Evolutionary conservation across 2,888 invertebrate species (phyloP).

Genomic region (Drosophila incognita): DNA sequence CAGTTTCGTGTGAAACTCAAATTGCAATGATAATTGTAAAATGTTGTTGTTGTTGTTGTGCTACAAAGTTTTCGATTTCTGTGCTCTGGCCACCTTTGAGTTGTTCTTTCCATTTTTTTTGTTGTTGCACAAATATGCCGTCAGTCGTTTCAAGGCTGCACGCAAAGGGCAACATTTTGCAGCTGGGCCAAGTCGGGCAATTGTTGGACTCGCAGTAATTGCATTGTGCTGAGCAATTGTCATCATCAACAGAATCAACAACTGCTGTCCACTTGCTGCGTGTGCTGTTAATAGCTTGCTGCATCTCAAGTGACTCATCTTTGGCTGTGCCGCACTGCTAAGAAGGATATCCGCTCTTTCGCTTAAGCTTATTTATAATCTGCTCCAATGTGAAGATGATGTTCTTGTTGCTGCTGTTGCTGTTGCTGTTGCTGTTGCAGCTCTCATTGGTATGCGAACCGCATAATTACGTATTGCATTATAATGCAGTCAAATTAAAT

Average conservation of each 20-base stretch:
- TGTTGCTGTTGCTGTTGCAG: background rate
- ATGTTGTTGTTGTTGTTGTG: slow-evolving; percentile 50
- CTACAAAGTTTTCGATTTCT: slow-evolving; percentile 34
- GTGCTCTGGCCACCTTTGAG: slow-evolving; percentile 36
- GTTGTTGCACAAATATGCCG: slow-evolving; percentile 13
- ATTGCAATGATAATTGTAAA: slow-evolving; percentile 68
- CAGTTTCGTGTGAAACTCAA: slow-evolving; percentile 53
- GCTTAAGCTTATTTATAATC: slow-evolving; percentile 42
- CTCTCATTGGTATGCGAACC: slow-evolving; percentile 58
- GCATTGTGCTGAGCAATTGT: slow-evolving; percentile 42
- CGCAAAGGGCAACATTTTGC: slow-evolving; percentile 34
- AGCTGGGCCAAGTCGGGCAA: slow-evolving; percentile 32
- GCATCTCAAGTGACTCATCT: slow-evolving; percentile 39
- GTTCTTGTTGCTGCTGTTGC: background rate
- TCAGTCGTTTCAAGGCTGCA: slow-evolving; percentile 30
- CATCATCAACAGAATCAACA: slow-evolving; percentile 43
- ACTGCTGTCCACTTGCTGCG: slow-evolving; percentile 53
- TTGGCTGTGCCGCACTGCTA: slow-evolving; percentile 43
- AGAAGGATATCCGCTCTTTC: slow-evolving; percentile 74
- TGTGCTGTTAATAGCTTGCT: slow-evolving; percentile 40
- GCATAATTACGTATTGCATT: slow-evolving; percentile 65
- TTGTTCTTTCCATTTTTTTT: background rate
- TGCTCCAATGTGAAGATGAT: slow-evolving; percentile 27
- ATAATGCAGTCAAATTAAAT: slow-evolving; percentile 57
- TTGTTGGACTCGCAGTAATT: slow-evolving; percentile 36